Evolutionary conservation across 2,888 invertebrate species (phyloP).

Genomic region (Pandemis heparana): DNA sequence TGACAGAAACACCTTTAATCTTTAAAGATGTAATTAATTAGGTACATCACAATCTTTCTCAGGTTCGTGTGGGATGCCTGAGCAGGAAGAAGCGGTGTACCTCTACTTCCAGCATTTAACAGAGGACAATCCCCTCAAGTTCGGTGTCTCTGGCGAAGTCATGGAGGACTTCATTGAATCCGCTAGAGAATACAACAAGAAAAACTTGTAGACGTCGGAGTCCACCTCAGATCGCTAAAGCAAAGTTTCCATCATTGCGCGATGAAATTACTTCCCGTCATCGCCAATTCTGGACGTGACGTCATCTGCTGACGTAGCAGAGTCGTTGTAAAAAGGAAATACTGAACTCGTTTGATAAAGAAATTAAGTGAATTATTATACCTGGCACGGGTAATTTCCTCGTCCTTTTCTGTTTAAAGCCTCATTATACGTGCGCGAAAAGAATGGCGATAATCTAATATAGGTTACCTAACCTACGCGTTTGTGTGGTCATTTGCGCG

Average conservation of each 20-base stretch:
- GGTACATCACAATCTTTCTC: slow-evolving; percentile 42
- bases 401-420: background rate
- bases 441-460: too few relatives aligned
- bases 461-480: too few relatives aligned
- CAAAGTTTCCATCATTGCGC: background rate
- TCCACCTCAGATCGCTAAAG: slow-evolving; percentile 46
- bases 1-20: background rate
- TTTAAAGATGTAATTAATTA: background rate
- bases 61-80: slow-evolving; percentile 74
- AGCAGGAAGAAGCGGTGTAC: slow-evolving; percentile 75
- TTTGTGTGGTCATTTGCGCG: background rate
- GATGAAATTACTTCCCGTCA: background rate
- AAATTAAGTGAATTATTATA: background rate
- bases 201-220: slow-evolving; percentile 54
- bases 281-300: background rate
- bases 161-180: slow-evolving; percentile 76
- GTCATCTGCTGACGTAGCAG: background rate
- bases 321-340: background rate
- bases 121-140: slow-evolving; percentile 74
- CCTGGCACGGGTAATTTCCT: background rate
- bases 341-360: background rate
- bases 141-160: slow-evolving; percentile 72
- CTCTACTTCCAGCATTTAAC: slow-evolving; percentile 71
- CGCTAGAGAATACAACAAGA: slow-evolving; percentile 70
- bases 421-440: background rate